phyloP scores from a whole-genome alignment of 2,113 vertebrate genomes.

The Nettapus auritus region DNA sequence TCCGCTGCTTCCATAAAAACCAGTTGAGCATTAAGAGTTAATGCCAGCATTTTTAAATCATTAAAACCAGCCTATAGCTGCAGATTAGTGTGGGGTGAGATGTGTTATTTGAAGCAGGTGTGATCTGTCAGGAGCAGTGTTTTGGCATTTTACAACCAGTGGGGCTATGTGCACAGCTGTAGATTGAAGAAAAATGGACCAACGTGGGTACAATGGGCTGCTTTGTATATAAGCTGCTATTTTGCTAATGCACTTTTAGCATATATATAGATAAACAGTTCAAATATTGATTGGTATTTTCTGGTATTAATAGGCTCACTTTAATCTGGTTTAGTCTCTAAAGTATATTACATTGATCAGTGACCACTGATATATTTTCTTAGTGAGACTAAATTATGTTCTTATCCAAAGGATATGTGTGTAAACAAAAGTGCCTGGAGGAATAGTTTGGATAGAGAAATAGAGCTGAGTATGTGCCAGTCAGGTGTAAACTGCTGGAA shows the following conservation, averaged over 20 bases:
- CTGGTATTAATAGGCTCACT: slow-evolving; percentile 42
- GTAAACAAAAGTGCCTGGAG: slow-evolving; percentile 53
- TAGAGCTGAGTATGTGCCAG: slow-evolving; percentile 35
- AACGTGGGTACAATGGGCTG: slow-evolving; percentile 32
- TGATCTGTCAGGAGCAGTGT: slow-evolving; percentile 72
- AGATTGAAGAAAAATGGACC: slow-evolving; percentile 52
- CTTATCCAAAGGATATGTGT: slow-evolving; percentile 32
- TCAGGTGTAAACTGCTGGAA: slow-evolving; percentile 67
- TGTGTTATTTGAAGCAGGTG: slow-evolving; percentile 69
- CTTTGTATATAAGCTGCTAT: slow-evolving; percentile 67
- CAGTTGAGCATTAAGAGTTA: slow-evolving; percentile 78
- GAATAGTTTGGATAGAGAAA: slow-evolving; percentile 38
- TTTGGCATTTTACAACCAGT: slow-evolving; percentile 72
- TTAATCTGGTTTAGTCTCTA: slow-evolving; percentile 63
- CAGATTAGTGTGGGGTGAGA: slow-evolving; percentile 69
- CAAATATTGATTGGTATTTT: slow-evolving; percentile 57
- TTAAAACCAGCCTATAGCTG: slow-evolving; percentile 66
- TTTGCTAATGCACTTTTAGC: slow-evolving; percentile 67
- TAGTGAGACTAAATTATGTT: slow-evolving; percentile 40
- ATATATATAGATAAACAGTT: slow-evolving; percentile 69
- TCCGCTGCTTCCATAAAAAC: slow-evolving; percentile 77
- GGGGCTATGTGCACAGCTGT: slow-evolving; percentile 66
- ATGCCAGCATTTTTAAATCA: slow-evolving; percentile 70
- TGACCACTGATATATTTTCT: slow-evolving; percentile 56
- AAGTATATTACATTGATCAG: slow-evolving; percentile 63